Percentiles rank a stretch among this genome's conserved stretches.
Evolutionary conservation across 2,797 vertebrate genomes (phyloP).

Genomic region (Emydoidea blandingii): DNA sequence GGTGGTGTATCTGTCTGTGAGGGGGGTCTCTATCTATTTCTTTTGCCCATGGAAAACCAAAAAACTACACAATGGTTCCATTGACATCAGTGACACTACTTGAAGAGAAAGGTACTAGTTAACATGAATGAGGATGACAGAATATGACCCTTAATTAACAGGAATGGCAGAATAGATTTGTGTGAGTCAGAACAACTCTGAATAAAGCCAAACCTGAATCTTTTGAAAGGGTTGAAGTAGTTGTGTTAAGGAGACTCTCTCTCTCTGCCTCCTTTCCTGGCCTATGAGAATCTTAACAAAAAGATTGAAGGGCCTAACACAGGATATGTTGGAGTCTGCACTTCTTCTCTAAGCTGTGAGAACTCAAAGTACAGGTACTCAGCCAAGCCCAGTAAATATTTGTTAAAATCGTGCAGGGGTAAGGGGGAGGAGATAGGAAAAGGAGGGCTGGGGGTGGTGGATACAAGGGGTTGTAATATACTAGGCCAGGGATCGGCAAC

Average conservation of each 20-base stretch:
- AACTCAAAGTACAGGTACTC: neutral
- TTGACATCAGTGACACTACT: neutral
- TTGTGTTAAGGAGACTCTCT: neutral
- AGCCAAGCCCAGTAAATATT: neutral
- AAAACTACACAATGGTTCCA: neutral
- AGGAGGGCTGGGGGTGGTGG: neutral
- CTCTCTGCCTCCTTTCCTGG: neutral
- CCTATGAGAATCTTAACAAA: neutral
- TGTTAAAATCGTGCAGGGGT: neutral
- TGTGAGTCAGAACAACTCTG: neutral
- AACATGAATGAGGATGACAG: neutral
- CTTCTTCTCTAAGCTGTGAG: neutral
- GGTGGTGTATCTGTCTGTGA: neutral
- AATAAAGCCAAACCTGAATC: neutral
- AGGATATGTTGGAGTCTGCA: neutral
- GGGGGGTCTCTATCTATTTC: neutral
- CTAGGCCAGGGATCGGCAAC: neutral
- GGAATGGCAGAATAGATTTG: neutral
- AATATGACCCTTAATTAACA: neutral
- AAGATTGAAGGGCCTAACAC: neutral
- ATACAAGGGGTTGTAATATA: neutral
- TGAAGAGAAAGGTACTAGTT: neutral
- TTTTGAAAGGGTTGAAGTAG: neutral
- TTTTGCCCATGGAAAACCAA: too few relatives aligned
- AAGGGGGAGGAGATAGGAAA: neutral